phyloP scores from a whole-genome alignment of 2,797 vertebrate species.

The Sebastes itinus region DNA sequence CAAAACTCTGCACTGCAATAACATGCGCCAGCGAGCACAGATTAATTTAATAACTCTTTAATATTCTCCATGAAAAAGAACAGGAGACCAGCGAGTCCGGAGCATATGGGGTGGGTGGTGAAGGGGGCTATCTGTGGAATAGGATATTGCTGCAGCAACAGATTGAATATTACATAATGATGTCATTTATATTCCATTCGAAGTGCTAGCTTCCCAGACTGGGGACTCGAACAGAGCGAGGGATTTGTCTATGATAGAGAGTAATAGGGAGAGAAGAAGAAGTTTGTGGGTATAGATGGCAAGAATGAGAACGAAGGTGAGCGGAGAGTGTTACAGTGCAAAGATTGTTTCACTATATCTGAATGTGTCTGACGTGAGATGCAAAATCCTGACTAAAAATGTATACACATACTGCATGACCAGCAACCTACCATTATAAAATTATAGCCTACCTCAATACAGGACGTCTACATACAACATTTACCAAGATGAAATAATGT shows the following conservation, averaged over 20 bases:
- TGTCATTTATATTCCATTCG: conserved; percentile 84
- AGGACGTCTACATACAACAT: neutral
- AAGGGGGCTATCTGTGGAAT: conserved; percentile 74
- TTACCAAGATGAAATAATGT: neutral
- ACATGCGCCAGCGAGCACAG: conserved; percentile 85
- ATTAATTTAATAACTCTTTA: conserved; percentile 90
- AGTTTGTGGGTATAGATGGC: conserved; percentile 29
- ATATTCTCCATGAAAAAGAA: conserved; percentile 83
- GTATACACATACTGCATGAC: neutral
- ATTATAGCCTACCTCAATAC: neutral
- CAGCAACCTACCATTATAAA: no score
- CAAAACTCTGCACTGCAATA: conserved; percentile 88
- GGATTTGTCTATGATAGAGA: conserved; percentile 70
- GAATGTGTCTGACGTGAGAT: neutral
- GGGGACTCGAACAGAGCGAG: conserved; percentile 61
- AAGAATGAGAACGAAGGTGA: conserved; percentile 26
- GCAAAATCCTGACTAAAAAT: neutral
- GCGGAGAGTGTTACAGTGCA: neutral
- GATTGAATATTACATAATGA: conserved; percentile 86
- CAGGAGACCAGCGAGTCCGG: conserved; percentile 68
- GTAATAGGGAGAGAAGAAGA: conserved; percentile 40
- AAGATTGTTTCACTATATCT: neutral
- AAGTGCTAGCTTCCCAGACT: conserved; percentile 66
- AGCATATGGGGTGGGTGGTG: conserved; percentile 70
- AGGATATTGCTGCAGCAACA: conserved; percentile 80